A percentile compares a stretch with the other conserved stretches of the same genome.
Conservation (phyloP, 35 echinoderm and acorn worm genomes). For the Apostichopus californicus region DNA sequence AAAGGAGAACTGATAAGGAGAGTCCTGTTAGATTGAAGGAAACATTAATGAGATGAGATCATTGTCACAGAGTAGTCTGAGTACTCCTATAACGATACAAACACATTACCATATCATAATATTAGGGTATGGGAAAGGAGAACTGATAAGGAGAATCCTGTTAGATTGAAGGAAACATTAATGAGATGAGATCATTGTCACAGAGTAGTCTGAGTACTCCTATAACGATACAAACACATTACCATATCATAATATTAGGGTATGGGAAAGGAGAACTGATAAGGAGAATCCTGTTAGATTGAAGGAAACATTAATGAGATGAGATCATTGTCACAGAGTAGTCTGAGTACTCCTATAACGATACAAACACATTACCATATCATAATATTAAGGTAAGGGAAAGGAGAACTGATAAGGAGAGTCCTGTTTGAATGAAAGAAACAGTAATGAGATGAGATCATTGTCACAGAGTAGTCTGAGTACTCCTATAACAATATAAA, state of each 20-base stretch:
- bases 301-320: not conserved
- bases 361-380: too few relatives aligned
- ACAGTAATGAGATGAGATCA: not conserved
- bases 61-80: too few relatives aligned
- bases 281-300: slow-evolving; percentile 11
- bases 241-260: too few relatives aligned
- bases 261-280: slow-evolving; percentile 68
- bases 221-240: too few relatives aligned
- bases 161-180: not conserved
- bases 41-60: not conserved
- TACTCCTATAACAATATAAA: too few relatives aligned
- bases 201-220: too few relatives aligned
- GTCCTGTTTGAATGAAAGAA: slow-evolving; percentile 21
- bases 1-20: slow-evolving; percentile 36
- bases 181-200: not conserved
- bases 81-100: too few relatives aligned
- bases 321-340: too few relatives aligned
- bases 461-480: too few relatives aligned
- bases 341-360: too few relatives aligned
- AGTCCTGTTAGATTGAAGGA: slow-evolving; percentile 22
- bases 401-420: slow-evolving; percentile 36
- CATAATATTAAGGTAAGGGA: too few relatives aligned
- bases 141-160: slow-evolving; percentile 52
- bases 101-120: too few relatives aligned
- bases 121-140: not conserved